Evolutionary conservation across 2,888 invertebrate species (phyloP).

Genomic region (Andrena trimmerana): DNA sequence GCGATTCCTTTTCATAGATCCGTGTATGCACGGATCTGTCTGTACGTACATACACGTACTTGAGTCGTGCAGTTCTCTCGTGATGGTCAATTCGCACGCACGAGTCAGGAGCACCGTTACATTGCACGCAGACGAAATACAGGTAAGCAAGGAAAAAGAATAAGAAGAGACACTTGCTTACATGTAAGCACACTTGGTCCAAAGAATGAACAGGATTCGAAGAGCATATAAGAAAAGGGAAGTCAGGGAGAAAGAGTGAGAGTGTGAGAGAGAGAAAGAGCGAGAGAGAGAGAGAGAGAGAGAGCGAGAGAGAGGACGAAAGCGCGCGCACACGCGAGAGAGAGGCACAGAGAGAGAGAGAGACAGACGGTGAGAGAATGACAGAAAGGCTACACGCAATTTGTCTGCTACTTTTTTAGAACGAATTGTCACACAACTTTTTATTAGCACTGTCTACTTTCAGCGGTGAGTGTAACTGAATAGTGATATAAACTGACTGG

Average conservation of each 20-base stretch:
- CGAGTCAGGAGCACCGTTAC: not conserved
- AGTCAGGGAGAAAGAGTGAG: not conserved
- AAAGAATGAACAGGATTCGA: not conserved
- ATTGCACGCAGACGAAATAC: not conserved
- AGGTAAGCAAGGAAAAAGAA: not conserved
- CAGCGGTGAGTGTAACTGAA: slow-evolving; percentile 3
- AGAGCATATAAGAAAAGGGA: not conserved
- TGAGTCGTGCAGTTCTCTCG: not conserved
- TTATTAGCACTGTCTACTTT: slow-evolving; percentile 22
- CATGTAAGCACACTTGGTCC: not conserved
- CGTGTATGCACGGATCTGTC: not conserved
- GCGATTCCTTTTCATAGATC: slow-evolving; percentile 10
- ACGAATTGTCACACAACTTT: slow-evolving; percentile 33
- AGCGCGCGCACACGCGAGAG: not conserved
- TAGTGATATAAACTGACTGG: slow-evolving; percentile 25
- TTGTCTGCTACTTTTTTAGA: not conserved
- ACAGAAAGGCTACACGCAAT: slow-evolving; percentile 10
- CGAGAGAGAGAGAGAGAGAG: slow-evolving; percentile 7
- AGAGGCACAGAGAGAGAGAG: slow-evolving; percentile 14
- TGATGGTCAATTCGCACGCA: not conserved
- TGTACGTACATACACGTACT: not conserved
- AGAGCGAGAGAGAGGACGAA: slow-evolving; percentile 10
- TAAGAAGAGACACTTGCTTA: not conserved
- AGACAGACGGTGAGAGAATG: not conserved
- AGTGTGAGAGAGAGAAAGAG: slow-evolving; percentile 10